Evolutionary conservation across 2,888 invertebrate genomes (phyloP).

Genomic region (Drosophila leonis): DNA sequence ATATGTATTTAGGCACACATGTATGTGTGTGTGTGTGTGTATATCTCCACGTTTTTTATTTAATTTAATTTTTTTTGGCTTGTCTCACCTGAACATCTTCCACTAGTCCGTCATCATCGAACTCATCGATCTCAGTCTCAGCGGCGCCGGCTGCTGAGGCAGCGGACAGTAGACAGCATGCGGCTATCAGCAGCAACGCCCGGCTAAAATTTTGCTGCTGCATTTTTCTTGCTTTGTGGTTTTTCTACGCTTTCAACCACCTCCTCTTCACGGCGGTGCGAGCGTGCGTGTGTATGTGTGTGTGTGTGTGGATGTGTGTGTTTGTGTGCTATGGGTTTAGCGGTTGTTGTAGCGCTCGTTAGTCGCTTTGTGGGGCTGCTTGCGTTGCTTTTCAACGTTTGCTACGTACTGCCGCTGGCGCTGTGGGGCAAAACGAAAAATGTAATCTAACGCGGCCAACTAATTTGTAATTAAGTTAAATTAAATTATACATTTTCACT

Average conservation of each 20-base stretch:
- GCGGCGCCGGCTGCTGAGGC: slow-evolving; percentile 40
- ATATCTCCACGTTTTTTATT: background rate
- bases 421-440: slow-evolving; percentile 56
- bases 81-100: slow-evolving; percentile 80
- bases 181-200: slow-evolving; percentile 57
- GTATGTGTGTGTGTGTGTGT: background rate
- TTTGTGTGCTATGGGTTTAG: slow-evolving; percentile 28
- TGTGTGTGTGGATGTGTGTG: slow-evolving; percentile 1
- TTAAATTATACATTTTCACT: slow-evolving; percentile 78
- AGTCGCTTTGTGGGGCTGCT: slow-evolving; percentile 27
- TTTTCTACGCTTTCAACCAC: slow-evolving; percentile 40
- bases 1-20: background rate
- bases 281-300: slow-evolving; percentile 11
- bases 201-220: slow-evolving; percentile 58
- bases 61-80: background rate
- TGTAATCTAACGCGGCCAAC: slow-evolving; percentile 66
- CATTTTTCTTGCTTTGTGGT: slow-evolving; percentile 57
- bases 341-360: slow-evolving; percentile 27
- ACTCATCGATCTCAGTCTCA: slow-evolving; percentile 65
- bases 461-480: slow-evolving; percentile 73
- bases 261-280: slow-evolving; percentile 10
- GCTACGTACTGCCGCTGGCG: slow-evolving; percentile 49
- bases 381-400: slow-evolving; percentile 61
- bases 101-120: slow-evolving; percentile 81
- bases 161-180: slow-evolving; percentile 45